These are phyloP conservation scores for Gobio occitaniae DNA, from an alignment of 2,797 vertebrate genomes.

Conservation along the genomic window DNA sequence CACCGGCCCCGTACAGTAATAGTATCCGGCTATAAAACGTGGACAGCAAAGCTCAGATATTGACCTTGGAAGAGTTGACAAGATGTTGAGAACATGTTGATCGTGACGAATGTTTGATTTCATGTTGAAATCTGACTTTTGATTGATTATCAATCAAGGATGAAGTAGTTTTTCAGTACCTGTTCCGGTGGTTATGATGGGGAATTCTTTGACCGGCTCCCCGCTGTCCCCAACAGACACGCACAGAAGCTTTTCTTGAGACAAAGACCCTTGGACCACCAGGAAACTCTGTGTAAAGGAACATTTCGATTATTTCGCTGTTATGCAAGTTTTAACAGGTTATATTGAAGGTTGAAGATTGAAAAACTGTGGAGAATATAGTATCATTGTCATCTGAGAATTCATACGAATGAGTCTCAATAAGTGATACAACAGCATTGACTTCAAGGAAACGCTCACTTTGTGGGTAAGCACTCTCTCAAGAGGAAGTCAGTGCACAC, in stretches of 20 bases:
- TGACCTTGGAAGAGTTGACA: not conserved
- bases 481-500: constrained; percentile 71
- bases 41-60: not conserved
- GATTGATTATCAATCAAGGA: not conserved
- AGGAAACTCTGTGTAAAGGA: constrained; percentile 78
- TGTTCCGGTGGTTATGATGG: constrained; percentile 65
- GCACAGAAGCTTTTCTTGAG: constrained; percentile 73
- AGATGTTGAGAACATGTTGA: not conserved
- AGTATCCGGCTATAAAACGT: not conserved
- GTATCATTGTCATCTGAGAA: not conserved
- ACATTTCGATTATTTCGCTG: not conserved
- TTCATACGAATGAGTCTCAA: not conserved
- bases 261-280: constrained; percentile 70
- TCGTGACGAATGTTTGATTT: no score
- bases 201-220: constrained; percentile 68
- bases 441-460: constrained; percentile 23
- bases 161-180: constrained; percentile 64
- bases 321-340: not conserved
- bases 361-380: not conserved
- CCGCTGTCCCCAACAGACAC: constrained; percentile 70
- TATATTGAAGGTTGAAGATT: not conserved
- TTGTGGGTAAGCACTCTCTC: constrained; percentile 20
- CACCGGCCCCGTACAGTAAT: not conserved
- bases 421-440: not conserved
- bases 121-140: not conserved